Percentiles rank a stretch among this genome's conserved stretches.
Conservation (phyloP, 2,797 vertebrate species). For the Amblyraja radiata region DNA sequence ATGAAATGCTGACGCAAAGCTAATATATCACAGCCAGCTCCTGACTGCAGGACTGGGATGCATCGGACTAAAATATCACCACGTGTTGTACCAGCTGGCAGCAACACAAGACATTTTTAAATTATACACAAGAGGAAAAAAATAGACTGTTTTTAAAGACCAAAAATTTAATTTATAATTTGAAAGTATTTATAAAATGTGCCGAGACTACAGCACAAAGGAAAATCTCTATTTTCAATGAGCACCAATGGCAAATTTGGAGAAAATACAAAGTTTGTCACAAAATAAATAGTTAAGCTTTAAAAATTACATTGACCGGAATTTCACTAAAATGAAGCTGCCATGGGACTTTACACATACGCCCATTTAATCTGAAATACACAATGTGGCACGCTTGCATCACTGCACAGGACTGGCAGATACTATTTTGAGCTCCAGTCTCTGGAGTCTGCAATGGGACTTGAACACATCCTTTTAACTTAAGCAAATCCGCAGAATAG, state of each 20-base stretch:
- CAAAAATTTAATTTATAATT: not conserved
- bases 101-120: not conserved
- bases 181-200: not conserved
- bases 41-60: not conserved
- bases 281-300: not conserved
- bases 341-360: no score
- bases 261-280: not conserved
- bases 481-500: not conserved
- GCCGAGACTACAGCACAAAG: not conserved
- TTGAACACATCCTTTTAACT: not conserved
- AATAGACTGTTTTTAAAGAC: not conserved
- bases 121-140: not conserved
- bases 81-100: not conserved
- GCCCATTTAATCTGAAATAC: no score
- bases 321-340: not conserved
- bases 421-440: no score
- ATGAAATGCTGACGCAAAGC: not conserved
- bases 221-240: not conserved
- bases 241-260: not conserved
- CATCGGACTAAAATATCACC: not conserved
- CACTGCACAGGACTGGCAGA: no score
- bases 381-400: no score
- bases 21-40: not conserved
- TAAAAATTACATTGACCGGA: not conserved
- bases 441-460: not conserved